Evolutionary conservation across 2,797 vertebrate genomes (phyloP).

Genomic region (Artibeus lituratus): DNA sequence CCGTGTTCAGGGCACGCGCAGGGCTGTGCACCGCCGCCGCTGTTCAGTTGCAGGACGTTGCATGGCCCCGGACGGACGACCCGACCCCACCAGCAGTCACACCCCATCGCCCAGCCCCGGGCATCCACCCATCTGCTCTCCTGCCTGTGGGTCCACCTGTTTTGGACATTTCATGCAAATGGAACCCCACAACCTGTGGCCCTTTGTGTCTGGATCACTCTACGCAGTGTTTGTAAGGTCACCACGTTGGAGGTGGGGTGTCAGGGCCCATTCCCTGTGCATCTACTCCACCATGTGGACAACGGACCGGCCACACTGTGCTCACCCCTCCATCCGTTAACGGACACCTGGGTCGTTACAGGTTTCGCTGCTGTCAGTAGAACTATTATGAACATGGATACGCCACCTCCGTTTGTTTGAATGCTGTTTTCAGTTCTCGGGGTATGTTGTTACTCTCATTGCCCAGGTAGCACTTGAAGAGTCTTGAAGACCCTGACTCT

Average conservation of each 20-base stretch:
- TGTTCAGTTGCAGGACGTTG: background rate
- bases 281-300: background rate
- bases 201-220: background rate
- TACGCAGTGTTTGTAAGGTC: background rate
- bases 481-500: background rate
- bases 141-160: background rate
- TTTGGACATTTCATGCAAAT: background rate
- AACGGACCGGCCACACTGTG: fast-evolving
- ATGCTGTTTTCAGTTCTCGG: background rate
- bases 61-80: fast-evolving
- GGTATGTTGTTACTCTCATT: no score
- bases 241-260: background rate
- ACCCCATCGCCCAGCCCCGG: background rate
- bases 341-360: background rate
- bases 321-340: background rate
- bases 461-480: background rate
- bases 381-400: no score
- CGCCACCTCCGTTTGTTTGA: background rate
- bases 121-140: background rate
- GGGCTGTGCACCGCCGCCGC: background rate
- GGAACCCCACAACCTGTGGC: fast-evolving
- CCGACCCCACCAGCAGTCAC: fast-evolving
- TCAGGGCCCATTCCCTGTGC: fast-evolving
- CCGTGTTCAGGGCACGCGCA: background rate
- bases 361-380: no score